Evolutionary conservation across 2,113 vertebrate genomes (phyloP).

Genomic region (Cephalopholis sonnerati): DNA sequence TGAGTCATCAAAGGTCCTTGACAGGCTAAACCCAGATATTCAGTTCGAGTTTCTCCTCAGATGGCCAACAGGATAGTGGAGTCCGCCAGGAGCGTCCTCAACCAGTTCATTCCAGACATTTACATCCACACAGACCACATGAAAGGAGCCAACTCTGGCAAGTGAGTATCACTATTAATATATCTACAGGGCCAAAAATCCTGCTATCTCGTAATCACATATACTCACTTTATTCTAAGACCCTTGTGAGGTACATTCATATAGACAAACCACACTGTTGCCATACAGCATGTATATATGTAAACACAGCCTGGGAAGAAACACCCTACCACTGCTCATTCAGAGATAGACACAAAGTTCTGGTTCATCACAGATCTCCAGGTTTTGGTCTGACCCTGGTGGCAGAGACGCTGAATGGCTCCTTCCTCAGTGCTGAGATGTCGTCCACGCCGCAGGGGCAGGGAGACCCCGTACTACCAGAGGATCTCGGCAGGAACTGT

Average conservation of each 20-base stretch:
- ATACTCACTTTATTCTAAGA: background rate
- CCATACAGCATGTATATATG: background rate
- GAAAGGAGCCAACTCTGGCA: conserved; percentile 94
- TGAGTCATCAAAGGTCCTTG: conserved; percentile 61
- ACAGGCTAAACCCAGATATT: conserved; percentile 86
- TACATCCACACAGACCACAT: conserved; percentile 98
- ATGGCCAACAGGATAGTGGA: conserved; percentile 98
- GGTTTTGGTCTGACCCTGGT: conserved; percentile 94
- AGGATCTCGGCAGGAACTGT: conserved; percentile 93
- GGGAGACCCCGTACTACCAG: conserved; percentile 89
- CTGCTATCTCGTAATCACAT: background rate
- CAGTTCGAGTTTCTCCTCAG: conserved; percentile 95
- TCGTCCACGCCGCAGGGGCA: conserved; percentile 93
- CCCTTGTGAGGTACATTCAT: background rate
- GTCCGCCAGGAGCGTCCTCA: conserved; percentile 91
- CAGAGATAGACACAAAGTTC: background rate
- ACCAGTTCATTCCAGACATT: conserved; percentile 96
- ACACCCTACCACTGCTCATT: background rate
- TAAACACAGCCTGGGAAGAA: background rate
- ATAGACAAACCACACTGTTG: background rate
- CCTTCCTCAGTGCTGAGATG: conserved; percentile 92
- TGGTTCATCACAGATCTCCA: conserved; percentile 88
- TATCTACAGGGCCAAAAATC: background rate
- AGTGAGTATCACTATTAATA: conserved; percentile 85
- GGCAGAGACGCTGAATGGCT: conserved; percentile 92